Evolutionary conservation across 1,140 invertebrate genomes (phyloP).

Genomic region (Zeugodacus cucurbitae): DNA sequence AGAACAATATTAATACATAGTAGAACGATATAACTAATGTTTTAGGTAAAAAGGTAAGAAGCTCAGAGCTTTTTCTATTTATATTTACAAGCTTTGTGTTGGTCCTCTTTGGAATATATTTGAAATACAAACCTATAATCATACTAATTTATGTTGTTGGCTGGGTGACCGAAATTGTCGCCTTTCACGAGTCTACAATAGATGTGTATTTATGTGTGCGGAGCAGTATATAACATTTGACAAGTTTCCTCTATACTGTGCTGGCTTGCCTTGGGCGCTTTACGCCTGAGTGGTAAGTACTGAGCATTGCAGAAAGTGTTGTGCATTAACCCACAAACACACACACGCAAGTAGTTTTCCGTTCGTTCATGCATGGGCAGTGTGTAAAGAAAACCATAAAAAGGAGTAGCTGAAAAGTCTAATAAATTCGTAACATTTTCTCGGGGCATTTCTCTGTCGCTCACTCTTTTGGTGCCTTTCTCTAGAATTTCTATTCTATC

Average conservation of each 20-base stretch:
- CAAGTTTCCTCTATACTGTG: not conserved
- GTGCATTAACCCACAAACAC: not conserved
- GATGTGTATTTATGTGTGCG: not conserved
- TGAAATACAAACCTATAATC: too few species aligned
- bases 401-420: not conserved
- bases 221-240: not conserved
- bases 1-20: too few species aligned
- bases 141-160: too few species aligned
- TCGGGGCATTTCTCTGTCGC: not conserved
- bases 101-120: too few species aligned
- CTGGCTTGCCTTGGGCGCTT: not conserved
- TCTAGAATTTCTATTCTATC: not conserved
- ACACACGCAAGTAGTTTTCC: not conserved
- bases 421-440: slow-evolving; percentile 1
- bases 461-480: not conserved
- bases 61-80: too few species aligned
- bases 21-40: too few species aligned
- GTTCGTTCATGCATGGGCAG: not conserved
- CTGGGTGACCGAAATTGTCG: not conserved
- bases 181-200: not conserved
- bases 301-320: not conserved
- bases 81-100: too few species aligned
- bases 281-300: not conserved
- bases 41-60: too few species aligned
- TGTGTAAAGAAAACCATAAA: not conserved